Base-by-base conservation (phyloP, 2,113 vertebrate species). In the Syrmaticus mikado region DNA sequence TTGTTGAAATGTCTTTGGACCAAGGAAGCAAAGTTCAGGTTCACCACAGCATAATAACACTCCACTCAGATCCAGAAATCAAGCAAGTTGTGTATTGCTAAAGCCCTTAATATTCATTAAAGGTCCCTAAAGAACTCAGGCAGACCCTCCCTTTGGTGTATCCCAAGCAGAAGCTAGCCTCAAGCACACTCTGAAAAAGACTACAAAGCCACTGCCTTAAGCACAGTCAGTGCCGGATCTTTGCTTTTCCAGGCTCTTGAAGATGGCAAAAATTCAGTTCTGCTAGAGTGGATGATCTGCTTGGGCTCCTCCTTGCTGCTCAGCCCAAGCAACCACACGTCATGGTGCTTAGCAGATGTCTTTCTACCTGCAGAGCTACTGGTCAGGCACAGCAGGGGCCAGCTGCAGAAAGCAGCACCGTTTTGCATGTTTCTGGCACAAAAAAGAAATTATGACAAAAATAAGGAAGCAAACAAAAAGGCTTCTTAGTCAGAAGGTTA, bases 31-130 rank as follows among this genome's bases (percentile, higher is more conserved):
- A 81, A 45, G 5, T 19, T 11, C 61, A 46, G 46, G 15, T 41
- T 81, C 2, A 0, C 78, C 74, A 40, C 22, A 72, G 8, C 32
- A n/a, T 9, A 13, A 34, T 11, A n/a, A 28, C 32, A 61, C 14
- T 84, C 19, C 1, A 0, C 7, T 34, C 67, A 87, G n/a, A 15
- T 6, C 25, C 67, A 85, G n/a, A 15, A 45, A 13, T 20, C n/a
- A 68, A 1, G 0, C 13, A 38, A 52, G 34, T 20, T n/a, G 1
- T 0, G 1, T 73, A 61, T 27, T 70, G 34, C 43, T 38, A 36
- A 82, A 40, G 17, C 27, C 20, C 13, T 87, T 19, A 13, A 6
- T 10, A 30, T 80, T 76, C 36, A 77, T 4, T 58, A 38, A 21
- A 9, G 8, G 12, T 41, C 38, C 70, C 50, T 53, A 30, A 77